Conservation (phyloP, 2,113 vertebrate species). For the Coryphaenoides rupestris region DNA sequence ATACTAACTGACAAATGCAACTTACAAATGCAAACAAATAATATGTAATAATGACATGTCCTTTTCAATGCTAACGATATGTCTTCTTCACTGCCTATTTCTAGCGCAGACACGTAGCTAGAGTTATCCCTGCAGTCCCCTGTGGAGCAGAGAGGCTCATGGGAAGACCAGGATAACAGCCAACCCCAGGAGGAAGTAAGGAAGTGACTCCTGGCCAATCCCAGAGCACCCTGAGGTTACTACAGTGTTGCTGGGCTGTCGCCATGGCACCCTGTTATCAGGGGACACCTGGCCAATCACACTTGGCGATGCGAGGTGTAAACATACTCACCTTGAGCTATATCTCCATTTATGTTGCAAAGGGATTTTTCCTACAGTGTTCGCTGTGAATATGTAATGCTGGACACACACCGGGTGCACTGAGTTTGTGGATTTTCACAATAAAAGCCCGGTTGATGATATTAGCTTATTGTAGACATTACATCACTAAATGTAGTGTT, state of each 20-base stretch:
- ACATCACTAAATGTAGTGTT: no score
- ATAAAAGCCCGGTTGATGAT: no score
- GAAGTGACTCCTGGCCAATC: constrained; percentile 58
- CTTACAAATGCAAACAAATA: no score
- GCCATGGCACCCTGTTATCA: constrained; percentile 54
- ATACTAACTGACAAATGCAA: no score
- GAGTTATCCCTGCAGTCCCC: constrained; percentile 12
- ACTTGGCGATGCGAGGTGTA: constrained; percentile 32
- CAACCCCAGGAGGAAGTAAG: constrained; percentile 55
- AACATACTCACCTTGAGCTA: constrained; percentile 42
- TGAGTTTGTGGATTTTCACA: no score
- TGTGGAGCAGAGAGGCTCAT: constrained; percentile 40
- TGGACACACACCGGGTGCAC: no score
- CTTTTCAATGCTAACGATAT: no score
- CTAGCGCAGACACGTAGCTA: constrained; percentile 22
- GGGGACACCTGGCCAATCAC: constrained; percentile 52
- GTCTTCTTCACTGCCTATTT: neutral
- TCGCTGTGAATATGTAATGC: neutral
- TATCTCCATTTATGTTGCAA: neutral
- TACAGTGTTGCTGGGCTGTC: constrained; percentile 47
- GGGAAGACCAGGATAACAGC: constrained; percentile 54
- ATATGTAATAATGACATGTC: no score
- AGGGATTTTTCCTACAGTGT: neutral
- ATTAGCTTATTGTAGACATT: no score
- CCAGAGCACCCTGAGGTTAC: constrained; percentile 42